Conservation (phyloP, 2,888 invertebrate genomes). For the Spisula subtruncata region DNA sequence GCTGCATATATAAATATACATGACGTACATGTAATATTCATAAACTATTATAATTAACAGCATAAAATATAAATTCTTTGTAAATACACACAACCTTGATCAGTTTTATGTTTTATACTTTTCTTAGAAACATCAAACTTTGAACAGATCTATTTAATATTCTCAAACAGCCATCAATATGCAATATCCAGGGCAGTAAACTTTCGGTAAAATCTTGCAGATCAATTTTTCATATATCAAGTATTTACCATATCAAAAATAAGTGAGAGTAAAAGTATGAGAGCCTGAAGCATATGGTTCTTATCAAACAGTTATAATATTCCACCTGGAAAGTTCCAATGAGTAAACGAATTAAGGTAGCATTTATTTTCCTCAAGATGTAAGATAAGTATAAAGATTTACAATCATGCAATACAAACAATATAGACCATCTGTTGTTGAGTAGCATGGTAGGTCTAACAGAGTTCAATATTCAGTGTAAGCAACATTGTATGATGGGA, state of each 20-base stretch:
- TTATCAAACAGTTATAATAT: conserved; percentile 17
- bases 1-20: too few relatives aligned
- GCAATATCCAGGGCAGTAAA: background rate
- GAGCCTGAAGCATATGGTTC: background rate
- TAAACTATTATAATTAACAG: too few relatives aligned
- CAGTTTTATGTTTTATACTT: background rate
- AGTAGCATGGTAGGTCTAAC: background rate
- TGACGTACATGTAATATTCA: too few relatives aligned
- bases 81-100: background rate
- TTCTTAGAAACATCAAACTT: background rate
- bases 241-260: conserved; percentile 18
- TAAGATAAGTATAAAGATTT: background rate
- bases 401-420: background rate
- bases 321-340: background rate
- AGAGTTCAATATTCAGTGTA: background rate
- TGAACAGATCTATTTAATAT: background rate
- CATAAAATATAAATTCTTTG: background rate
- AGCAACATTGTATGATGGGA: too few relatives aligned
- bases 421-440: conserved; percentile 2
- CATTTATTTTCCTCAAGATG: conserved; percentile 15
- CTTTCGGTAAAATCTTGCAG: conserved; percentile 1
- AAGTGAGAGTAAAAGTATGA: background rate
- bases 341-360: background rate
- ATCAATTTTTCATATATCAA: background rate
- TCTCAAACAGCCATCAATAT: background rate